Evolutionary conservation across 2,888 invertebrate genomes (phyloP), one percentile per base, ranked within the genome.

Genomic region (Pedicia rivosa): DNA sequence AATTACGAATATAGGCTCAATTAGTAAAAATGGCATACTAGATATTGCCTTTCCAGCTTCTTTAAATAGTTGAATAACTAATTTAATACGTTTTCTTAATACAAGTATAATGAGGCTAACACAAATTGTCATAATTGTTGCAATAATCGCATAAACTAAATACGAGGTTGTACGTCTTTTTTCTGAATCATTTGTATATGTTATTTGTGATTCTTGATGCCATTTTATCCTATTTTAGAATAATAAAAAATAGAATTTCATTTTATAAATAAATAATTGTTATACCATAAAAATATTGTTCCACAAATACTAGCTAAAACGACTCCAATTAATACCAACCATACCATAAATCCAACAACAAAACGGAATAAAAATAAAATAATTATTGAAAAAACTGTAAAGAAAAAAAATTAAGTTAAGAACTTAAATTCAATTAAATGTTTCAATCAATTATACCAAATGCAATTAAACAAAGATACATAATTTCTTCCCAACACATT

Each of bases 21-120:
- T 49, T 5, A 76, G 53, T 10, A 78, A 47, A 2, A 65, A 47
- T 0, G 76, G 76, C 70, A 77, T 74, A 9, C 65, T 57, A 19
- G 63, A 56, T 17, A 76, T 55, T 0, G 74, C 74, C 55, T 73
- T 75, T 35, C 74, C 75, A 16, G 76, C 70, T 57, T 78, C 77
- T 45, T 64, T 64, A 48, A 77, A 76, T 17, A 78, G 56, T 43
- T 69, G 67, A 16, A 73, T 66, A 1, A 75, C 74, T 37, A 77
- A 56, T 41, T 64, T 57, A 36, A 77, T 71, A 39, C 74, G 60
- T 47, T 71, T 74, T 41, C 74, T 57, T 66, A 77, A 65, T 1
- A 69, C 68, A 20, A 74, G 47, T 19, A 76, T 60, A 2, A 75
- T 55, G 13, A 74, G 50, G 31, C 71, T 44, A 10, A 71, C 61